Conservation (phyloP, 2,113 vertebrate genomes). For the Dolichallabes microphthalmus region DNA sequence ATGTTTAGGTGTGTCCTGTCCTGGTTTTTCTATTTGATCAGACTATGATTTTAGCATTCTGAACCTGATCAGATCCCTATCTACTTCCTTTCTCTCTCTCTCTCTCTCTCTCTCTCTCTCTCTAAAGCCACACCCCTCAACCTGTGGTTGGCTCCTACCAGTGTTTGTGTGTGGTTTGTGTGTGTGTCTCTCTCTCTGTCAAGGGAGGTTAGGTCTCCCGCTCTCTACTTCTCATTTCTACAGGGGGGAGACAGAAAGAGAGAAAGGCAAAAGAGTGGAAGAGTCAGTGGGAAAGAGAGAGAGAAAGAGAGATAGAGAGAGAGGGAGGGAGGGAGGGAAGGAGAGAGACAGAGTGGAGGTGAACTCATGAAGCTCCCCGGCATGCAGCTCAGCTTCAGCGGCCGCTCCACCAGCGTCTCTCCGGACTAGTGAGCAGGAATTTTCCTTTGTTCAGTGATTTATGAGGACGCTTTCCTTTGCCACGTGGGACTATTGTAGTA, state of each 20-base stretch:
- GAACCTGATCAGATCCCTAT: not conserved
- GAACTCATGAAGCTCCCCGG: slow-evolving; percentile 68
- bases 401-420: slow-evolving; percentile 58
- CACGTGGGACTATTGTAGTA: slow-evolving; percentile 53
- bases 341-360: slow-evolving; percentile 25
- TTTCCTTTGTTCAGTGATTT: slow-evolving; percentile 54
- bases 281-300: not conserved
- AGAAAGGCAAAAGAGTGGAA: not conserved
- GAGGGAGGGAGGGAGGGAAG: not conserved
- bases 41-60: not conserved
- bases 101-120: slow-evolving; percentile 28
- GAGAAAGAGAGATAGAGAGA: not conserved
- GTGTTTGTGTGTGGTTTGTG: slow-evolving; percentile 21
- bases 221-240: slow-evolving; percentile 9
- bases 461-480: slow-evolving; percentile 51
- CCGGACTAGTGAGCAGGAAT: slow-evolving; percentile 46
- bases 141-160: slow-evolving; percentile 52
- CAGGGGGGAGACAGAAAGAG: not conserved
- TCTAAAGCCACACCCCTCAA: slow-evolving; percentile 45
- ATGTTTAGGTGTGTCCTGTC: not conserved
- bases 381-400: slow-evolving; percentile 68
- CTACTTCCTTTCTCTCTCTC: slow-evolving; percentile 28
- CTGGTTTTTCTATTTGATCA: not conserved
- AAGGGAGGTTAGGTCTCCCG: not conserved
- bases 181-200: not conserved